These are phyloP conservation scores for Tachycineta bicolor DNA, from an alignment of 2,113 vertebrate genomes.

Conservation along the genomic window DNA sequence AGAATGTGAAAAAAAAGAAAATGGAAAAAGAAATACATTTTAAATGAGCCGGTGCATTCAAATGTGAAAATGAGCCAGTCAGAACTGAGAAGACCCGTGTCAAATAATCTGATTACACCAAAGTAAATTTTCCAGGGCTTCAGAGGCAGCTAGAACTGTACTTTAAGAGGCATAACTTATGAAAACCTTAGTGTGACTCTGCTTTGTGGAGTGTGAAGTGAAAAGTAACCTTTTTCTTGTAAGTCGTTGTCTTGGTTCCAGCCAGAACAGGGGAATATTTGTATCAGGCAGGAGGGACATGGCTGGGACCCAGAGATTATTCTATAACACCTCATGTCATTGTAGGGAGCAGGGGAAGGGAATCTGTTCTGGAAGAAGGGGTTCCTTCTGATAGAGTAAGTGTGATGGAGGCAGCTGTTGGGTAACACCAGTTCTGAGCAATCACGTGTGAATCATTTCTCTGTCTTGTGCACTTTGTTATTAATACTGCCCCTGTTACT, in stretches of 20 bases:
- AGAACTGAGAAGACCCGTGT: background rate
- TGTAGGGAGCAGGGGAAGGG: background rate
- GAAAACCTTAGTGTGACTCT: background rate
- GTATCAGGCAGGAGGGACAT: background rate
- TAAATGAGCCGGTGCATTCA: background rate
- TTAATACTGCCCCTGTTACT: background rate
- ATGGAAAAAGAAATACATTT: background rate
- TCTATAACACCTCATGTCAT: background rate
- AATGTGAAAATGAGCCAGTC: background rate
- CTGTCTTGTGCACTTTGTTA: background rate
- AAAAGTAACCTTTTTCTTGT: background rate
- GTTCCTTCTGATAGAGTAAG: background rate
- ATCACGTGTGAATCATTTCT: background rate
- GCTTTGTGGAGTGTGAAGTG: background rate
- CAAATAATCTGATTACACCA: background rate
- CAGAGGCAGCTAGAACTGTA: background rate
- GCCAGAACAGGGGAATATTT: background rate
- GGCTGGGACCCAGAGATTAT: accelerated
- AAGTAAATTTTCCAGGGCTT: slow-evolving; percentile 7
- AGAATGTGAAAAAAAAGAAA: slow-evolving; percentile 16
- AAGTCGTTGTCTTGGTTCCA: background rate
- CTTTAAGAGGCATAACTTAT: background rate
- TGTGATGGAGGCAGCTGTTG: background rate
- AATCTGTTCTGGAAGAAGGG: background rate
- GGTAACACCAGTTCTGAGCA: background rate